Percentiles rank a stretch among this genome's conserved stretches.
These are phyloP conservation scores for Acanthurus tractus DNA, from an alignment of 2,797 vertebrate genomes.

Conservation along the genomic window DNA sequence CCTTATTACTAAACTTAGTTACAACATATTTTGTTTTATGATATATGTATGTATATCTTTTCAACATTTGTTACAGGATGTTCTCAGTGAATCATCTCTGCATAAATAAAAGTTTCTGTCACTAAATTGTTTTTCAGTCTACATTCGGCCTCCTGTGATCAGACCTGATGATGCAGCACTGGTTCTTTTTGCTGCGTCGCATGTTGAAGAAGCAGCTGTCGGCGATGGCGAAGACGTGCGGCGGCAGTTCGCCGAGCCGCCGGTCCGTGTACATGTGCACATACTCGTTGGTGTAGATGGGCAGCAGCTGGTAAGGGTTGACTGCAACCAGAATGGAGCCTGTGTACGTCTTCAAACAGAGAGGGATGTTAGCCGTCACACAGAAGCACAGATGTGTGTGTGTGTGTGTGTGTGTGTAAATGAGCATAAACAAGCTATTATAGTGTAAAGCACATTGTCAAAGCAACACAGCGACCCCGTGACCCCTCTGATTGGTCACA, in stretches of 20 bases:
- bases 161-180: conserved; percentile 98
- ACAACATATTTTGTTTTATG: no score
- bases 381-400: conserved; percentile 13
- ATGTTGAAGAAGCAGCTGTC: conserved; percentile 97
- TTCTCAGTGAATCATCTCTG: not conserved
- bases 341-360: conserved; percentile 91
- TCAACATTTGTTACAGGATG: not conserved
- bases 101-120: not conserved
- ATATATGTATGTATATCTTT: no score
- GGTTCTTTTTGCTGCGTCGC: conserved; percentile 89
- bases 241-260: conserved; percentile 92
- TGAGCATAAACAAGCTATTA: conserved; percentile 42
- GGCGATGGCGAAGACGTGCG: conserved; percentile 95
- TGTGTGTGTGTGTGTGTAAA: conserved; percentile 5
- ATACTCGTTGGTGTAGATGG: conserved; percentile 92
- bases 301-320: conserved; percentile 96
- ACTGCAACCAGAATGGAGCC: conserved; percentile 97
- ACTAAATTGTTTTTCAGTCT: no score
- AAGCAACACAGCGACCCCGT: not conserved
- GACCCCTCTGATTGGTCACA: conserved; percentile 5
- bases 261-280: conserved; percentile 90
- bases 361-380: conserved; percentile 32
- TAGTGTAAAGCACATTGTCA: conserved; percentile 1
- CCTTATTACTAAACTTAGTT: no score
- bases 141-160: not conserved